Evolutionary conservation across 2,888 invertebrate genomes (phyloP).

Genomic region (Abrostola tripartita): DNA sequence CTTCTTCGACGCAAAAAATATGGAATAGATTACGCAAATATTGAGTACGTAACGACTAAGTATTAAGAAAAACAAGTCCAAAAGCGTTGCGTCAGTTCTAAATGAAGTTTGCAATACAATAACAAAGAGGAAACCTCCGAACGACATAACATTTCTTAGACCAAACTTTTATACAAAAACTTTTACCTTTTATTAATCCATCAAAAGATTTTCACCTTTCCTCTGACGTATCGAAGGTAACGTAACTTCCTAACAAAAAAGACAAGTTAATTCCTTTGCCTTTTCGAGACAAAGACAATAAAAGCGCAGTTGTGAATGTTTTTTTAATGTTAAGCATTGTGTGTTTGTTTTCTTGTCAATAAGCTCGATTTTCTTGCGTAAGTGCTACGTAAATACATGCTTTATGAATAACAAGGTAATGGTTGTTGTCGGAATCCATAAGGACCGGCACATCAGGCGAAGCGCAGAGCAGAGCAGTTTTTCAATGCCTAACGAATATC

Average conservation of each 20-base stretch:
- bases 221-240: conserved; percentile 29
- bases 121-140: conserved; percentile 2
- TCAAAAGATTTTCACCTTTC: conserved; percentile 53
- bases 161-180: conserved; percentile 27
- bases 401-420: background rate
- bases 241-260: conserved; percentile 48
- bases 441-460: too few species aligned
- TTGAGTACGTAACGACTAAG: too few species aligned
- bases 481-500: too few species aligned
- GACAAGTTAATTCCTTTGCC: conserved; percentile 51
- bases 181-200: conserved; percentile 34
- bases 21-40: too few species aligned
- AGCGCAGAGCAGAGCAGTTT: too few species aligned
- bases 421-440: too few species aligned
- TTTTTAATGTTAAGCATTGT: conserved; percentile 19
- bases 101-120: background rate
- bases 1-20: too few species aligned
- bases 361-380: conserved; percentile 18
- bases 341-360: conserved; percentile 17
- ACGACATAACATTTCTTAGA: conserved; percentile 26
- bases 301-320: conserved; percentile 29
- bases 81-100: background rate
- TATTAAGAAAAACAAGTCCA: background rate
- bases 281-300: conserved; percentile 51
- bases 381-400: conserved; percentile 1